Evolutionary conservation across 2,113 vertebrate species (phyloP).

Genomic region (Elanoides forficatus): DNA sequence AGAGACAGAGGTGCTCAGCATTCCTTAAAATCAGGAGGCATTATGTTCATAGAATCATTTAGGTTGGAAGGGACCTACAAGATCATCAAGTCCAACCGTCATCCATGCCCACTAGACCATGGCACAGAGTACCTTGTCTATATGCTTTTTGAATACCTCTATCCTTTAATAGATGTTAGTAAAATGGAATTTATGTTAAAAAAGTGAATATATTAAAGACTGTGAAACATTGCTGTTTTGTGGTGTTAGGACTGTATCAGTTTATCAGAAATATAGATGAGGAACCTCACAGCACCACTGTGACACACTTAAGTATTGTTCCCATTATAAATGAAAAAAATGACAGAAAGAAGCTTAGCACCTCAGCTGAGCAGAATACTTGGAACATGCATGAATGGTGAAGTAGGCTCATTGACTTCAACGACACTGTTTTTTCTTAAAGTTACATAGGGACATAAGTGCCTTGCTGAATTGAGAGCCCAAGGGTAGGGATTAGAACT

Average conservation of each 20-base stretch:
- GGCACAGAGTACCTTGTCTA: too few relatives aligned
- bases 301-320: background rate
- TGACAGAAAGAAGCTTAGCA: background rate
- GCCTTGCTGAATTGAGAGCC: slow-evolving; percentile 18
- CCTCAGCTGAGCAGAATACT: background rate
- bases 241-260: background rate
- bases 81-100: too few relatives aligned
- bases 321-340: background rate
- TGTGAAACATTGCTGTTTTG: accelerated
- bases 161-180: too few relatives aligned
- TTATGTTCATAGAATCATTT: too few relatives aligned
- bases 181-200: background rate
- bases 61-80: too few relatives aligned
- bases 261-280: background rate
- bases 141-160: too few relatives aligned
- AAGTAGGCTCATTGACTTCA: slow-evolving; percentile 4
- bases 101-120: too few relatives aligned
- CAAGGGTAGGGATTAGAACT: slow-evolving; percentile 43
- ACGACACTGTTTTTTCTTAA: background rate
- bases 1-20: background rate
- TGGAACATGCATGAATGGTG: background rate
- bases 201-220: background rate
- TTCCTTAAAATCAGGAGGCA: background rate
- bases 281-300: background rate
- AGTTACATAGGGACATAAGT: slow-evolving; percentile 9